Evolutionary conservation across 2,888 invertebrate species (phyloP).

Genomic region (Sesia apiformis): DNA sequence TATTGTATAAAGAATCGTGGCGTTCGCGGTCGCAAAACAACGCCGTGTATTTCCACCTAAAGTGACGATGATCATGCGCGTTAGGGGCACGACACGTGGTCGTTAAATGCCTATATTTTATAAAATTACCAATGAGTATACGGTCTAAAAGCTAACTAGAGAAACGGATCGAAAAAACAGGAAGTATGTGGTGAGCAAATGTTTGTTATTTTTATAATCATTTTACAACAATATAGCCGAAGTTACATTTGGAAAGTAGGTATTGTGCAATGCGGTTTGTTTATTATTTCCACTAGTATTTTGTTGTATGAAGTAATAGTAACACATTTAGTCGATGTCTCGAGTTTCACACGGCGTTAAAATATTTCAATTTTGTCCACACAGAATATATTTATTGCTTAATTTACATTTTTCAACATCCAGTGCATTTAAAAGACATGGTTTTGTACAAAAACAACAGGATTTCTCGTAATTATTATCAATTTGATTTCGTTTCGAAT

Average conservation of each 20-base stretch:
- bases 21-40: conserved; percentile 5
- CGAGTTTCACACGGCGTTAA: conserved; percentile 43
- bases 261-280: conserved; percentile 39
- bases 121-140: conserved; percentile 46
- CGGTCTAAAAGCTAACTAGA: conserved; percentile 51
- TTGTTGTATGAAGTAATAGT: conserved; percentile 59
- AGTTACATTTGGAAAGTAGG: conserved; percentile 34
- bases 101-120: conserved; percentile 37
- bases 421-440: too few species aligned
- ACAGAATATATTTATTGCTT: neutral
- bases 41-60: conserved; percentile 20
- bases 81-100: conserved; percentile 27
- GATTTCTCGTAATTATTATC: too few species aligned
- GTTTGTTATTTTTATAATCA: conserved; percentile 37
- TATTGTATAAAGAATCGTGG: neutral
- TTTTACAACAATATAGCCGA: conserved; percentile 54
- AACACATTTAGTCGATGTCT: conserved; percentile 73
- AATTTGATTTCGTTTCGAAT: too few species aligned
- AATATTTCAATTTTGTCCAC: conserved; percentile 34
- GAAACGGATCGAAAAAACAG: conserved; percentile 62
- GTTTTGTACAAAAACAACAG: too few species aligned
- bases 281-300: conserved; percentile 29
- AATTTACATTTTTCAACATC: too few species aligned
- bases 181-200: conserved; percentile 68
- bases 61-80: conserved; percentile 47